Evolutionary conservation across 2,888 invertebrate genomes (phyloP), one percentile per base, ranked within the genome.

Genomic region (Ennomos erosarius): DNA sequence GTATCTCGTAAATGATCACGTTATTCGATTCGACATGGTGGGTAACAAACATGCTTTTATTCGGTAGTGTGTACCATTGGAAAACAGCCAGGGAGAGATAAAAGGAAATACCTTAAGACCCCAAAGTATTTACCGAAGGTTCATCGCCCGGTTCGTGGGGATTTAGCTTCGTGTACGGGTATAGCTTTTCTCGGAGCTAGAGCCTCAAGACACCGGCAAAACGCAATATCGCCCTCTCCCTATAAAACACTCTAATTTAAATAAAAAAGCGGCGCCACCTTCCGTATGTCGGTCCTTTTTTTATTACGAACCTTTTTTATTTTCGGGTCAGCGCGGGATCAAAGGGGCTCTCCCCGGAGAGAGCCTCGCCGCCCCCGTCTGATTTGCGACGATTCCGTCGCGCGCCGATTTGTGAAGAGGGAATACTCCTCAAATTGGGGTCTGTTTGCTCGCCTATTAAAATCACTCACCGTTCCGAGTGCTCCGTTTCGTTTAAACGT

Each of bases 221-320:
- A 90, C 90, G 89, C 87, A 91, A 91, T 92, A 92, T 90, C 88
- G 88, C 87, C 84, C 87, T 84, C 85, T 88, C 88, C 87, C 90
- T 87, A 92, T 91, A 92, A 91, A 92, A 91, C 90, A 90, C 90
- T 92, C 91, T 90, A 92, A 91, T 92, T 92, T 92, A 92, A 92
- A 92, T 91, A 92, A 91, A 92, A 92, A 92, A 91, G 90, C 90
- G 88, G 87, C 91, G 89, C 90, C 90, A 91, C 91, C 90, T 90
- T 91, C 90, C 91, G 91, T 92, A 91, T 91, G 91, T 91, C 89
- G 90, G 90, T 86, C 87, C 88, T 87, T 90, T 87, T 79, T 92
- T 90, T 90, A 90, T 90, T 91, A 90, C 85, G 89, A 87, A 88
- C 91, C 90, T 91, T 92, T 91, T 92, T 92, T 91, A 91, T 90